phyloP scores from a whole-genome alignment of 1,140 invertebrate genomes.

The Lepidurus arcticus region DNA sequence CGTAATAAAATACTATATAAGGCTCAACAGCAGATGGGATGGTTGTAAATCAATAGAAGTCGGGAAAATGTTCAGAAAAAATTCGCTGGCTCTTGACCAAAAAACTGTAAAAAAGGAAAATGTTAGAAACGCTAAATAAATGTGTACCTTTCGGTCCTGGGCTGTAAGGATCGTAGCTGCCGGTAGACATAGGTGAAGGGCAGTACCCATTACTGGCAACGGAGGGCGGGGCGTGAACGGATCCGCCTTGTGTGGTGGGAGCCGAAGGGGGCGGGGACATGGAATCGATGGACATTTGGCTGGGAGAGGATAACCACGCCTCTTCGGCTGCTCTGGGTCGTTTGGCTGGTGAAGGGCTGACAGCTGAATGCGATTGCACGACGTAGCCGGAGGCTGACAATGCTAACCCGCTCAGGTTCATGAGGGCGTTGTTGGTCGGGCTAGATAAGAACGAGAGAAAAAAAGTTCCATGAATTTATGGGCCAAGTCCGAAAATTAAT shows the following conservation, averaged over 20 bases:
- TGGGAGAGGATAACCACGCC: constrained; percentile 27
- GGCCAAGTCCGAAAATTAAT: neutral
- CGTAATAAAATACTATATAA: no score
- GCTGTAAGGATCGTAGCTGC: constrained; percentile 32
- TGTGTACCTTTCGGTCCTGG: constrained; percentile 22
- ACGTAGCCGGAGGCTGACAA: neutral
- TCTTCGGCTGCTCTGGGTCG: constrained; percentile 27
- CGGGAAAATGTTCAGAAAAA: no score
- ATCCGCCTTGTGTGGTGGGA: constrained; percentile 22
- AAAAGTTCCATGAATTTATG: constrained; percentile 7
- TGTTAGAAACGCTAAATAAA: neutral
- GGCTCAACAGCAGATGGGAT: no score
- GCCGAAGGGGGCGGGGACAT: constrained; percentile 32
- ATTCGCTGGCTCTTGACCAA: no score
- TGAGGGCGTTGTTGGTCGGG: constrained; percentile 19
- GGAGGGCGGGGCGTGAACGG: constrained; percentile 11
- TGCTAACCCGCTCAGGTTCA: constrained; percentile 11
- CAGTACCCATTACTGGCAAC: constrained; percentile 32
- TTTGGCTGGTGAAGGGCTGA: constrained; percentile 24
- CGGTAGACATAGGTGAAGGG: constrained; percentile 32
- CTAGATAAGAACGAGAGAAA: constrained; percentile 13
- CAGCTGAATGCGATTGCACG: constrained; percentile 15
- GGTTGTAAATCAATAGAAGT: no score
- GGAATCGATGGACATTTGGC: constrained; percentile 34
- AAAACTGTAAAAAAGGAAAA: neutral